Base-by-base conservation (phyloP, 1,140 invertebrate species). In the Lineus longissimus region DNA sequence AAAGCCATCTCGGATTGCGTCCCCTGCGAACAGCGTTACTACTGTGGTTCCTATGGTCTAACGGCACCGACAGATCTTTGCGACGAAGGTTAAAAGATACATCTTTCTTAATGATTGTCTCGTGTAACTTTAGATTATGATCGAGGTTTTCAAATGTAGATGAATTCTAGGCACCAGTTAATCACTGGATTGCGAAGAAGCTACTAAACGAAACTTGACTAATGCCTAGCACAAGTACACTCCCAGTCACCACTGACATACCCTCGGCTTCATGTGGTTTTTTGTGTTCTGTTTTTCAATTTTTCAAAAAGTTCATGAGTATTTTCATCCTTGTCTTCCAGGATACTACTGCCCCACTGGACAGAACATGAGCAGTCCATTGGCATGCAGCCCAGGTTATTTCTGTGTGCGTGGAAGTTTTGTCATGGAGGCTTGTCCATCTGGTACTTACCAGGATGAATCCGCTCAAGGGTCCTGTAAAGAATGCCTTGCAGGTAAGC, bases 341-440 rank as follows among this genome's bases (percentile, higher is more conserved):
- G 76, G 76, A 13, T 76, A 76, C 62, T 78, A 75, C 62, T 80
- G 78, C 61, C 76, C 78, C 23, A 67, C 72, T 33, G 78, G 78
- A n/a, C 76, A 77, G 58, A 76, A 68, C 63, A 69, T 61, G 0
- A 71, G 71, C 19, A 67, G 69, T n/a, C 75, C 73, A 29, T 71
- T 62, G 47, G 22, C 60, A 1, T 80, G 78, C 68, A 54, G 51
- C 7, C 62, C 70, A 13, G 78, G 78, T 0, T 67, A 76, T 61
- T 76, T 76, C 55, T 80, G 78, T 59, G 65, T 63, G 15, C 62
- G 61, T 19, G 76, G 78, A 11, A 76, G 75, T 55, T 62, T 66
- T 47, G 64, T 65, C 19, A 56, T 71, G 56, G 70, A 72, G 4
- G 61, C 69, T n/a, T 80, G 78, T 69, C 70, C 70, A 29, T 70